Evolutionary conservation across 1,140 invertebrate species (phyloP), one percentile per base, ranked within the genome.

Genomic region (Trinorchestia longiramus): DNA sequence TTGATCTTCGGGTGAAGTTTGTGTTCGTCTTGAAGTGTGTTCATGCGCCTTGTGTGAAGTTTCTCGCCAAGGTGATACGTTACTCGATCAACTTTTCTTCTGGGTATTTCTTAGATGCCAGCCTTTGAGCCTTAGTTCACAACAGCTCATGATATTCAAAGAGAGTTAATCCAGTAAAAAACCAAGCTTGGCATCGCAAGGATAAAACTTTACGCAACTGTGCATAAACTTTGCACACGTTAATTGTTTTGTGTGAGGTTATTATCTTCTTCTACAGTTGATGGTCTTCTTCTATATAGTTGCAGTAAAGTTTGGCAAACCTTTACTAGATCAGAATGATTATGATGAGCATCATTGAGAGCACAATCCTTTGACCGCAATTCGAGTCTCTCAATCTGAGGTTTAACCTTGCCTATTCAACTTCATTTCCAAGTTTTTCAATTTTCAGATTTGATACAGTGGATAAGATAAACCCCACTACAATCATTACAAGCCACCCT

Each of bases 131-230:
- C 28, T 44, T 43, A 43, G 40, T 94, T 47, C 45, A 45, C 36
- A 94, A 11, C 11, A 94, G 92, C 1, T 94, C 92, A 40, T 94
- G 92, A 94, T 94, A 94, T 43, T 94, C 92, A 36, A 94, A 94
- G 92, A 94, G 44, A 44, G 44, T 44, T 19, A 94, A 43, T 40
- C 92, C 92, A 28, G 92, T 94, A 44, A 43, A 94, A 40, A 44
- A 45, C 92, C 92, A 11, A 94, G 92, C 47, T 44, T 44, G 41
- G 43, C 92, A 44, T 94, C 92, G 15, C 43, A 43, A 94, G 92
- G 92, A 47, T 94, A 43, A 43, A 94, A 47, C n/a, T 94, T 94
- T 42, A 44, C 41, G 44, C 92, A 94, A 94, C 45, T 47, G 15
- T 94, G 43, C 92, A 94, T 28, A n/a, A 94, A 94, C 36, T 94